Evolutionary conservation across 2,797 vertebrate species (phyloP), one percentile per base, ranked within the genome.

Genomic region (Spinus olivaceus): DNA sequence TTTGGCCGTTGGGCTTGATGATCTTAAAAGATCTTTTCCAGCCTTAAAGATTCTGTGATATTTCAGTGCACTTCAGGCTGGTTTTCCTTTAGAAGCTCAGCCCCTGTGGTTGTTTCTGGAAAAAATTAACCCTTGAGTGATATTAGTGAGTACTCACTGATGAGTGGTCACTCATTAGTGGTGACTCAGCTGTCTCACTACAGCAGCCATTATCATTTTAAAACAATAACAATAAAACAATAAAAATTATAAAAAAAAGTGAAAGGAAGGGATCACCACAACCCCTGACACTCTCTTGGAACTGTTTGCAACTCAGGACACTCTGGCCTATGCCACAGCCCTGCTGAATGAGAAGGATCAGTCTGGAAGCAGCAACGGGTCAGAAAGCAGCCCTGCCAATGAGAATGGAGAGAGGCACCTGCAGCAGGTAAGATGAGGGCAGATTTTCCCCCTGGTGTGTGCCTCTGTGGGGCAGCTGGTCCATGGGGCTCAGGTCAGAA

Each of bases 281-380:
- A 25, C 10, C 30, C 2, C 61, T 92, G 89, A 91, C 59, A 5
- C 14, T 73, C 9, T 79, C 41, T 54, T 67, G 77, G 67, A 10
- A 10, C 30, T 67, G 10, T 54, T 88, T 86, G 74, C 80, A 46
- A 37, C 71, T 8, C 96, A 99, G 99, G 99, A 99, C 93, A 99
- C 99, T 0, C 84, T 99, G 96, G 99, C 99, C 13, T 99, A 99
- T 28, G 99, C 99, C 96, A 99, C 99, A 14, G 99, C 99, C 35
- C 95, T 99, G 97, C 96, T 99, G 96, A 99, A 99, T 24, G 99
- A 99, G 92, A 99, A 99, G 95, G 99, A 99, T 94, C 99, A 99
- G 88, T 99, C 99, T 7, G 99, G 99, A 95, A 99, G 99, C 98
- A 99, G 99, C 94, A 99, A 99, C 1, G 99, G 99, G 50, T 99